Evolutionary conservation across 2,113 vertebrate genomes (phyloP).

Genomic region (Centropus bengalensis): DNA sequence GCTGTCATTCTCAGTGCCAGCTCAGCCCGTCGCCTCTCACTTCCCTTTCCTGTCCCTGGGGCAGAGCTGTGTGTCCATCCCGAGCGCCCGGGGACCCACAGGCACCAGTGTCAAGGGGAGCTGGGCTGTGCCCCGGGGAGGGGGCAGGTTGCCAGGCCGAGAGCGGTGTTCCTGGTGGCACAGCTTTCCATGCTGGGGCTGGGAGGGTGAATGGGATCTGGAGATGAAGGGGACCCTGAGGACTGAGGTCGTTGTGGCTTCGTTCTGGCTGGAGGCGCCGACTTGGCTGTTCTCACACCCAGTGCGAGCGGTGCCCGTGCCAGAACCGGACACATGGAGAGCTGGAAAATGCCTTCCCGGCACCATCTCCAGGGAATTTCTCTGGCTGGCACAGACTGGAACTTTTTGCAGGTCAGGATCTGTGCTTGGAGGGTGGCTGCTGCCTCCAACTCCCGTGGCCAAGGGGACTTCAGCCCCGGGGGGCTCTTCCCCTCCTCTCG

Average conservation of each 20-base stretch:
- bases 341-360: not conserved
- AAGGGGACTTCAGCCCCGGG: not conserved
- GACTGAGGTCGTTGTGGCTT: not conserved
- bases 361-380: not conserved
- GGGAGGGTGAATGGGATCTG: too few species aligned
- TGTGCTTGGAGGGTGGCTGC: not conserved
- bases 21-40: fast-evolving
- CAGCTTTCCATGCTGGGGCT: fast-evolving
- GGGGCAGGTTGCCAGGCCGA: not conserved
- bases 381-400: fast-evolving
- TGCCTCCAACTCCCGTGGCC: not conserved
- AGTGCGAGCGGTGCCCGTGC: not conserved
- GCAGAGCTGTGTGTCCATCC: not conserved
- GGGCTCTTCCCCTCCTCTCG: not conserved
- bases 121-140: fast-evolving
- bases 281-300: fast-evolving
- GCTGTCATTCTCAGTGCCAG: fast-evolving
- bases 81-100: fast-evolving
- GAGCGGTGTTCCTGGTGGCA: fast-evolving
- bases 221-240: not conserved
- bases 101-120: not conserved
- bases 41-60: not conserved
- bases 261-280: fast-evolving
- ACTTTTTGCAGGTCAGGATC: not conserved
- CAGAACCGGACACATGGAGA: not conserved